Base-by-base conservation (phyloP, 2,888 invertebrate species). In the Molanna angustata region DNA sequence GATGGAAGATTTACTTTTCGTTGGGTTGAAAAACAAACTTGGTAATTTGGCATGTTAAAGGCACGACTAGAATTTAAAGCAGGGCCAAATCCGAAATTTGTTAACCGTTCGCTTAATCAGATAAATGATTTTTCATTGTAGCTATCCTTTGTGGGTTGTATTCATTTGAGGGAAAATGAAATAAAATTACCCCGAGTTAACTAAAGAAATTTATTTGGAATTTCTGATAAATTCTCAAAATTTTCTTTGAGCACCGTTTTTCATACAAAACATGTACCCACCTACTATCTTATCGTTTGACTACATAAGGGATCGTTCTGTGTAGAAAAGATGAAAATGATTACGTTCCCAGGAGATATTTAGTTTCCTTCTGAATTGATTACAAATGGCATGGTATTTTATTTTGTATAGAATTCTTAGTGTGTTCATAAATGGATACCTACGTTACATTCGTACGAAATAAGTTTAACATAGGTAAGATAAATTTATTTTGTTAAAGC, bases 1-100 rank as follows among this genome's bases (percentile, higher is more conserved):
- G 33, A 49, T 49, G 32, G 32, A 49, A 49, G 49, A 49, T 49
- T 49, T 49, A 41, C 49, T 49, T n/a, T 47, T 47, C 47, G 37
- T 22, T 39, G 37, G 39, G 47, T 47, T 47, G 47, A 47, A 47
- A 47, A 47, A 47, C 47, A 47, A 47, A 47, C 47, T 39, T 17
- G 7, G 47, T 47, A 39, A 47, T 47, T 47, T 39, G 47, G 47
- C 27, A 47, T 47, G 47, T 47, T 39, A 20, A 39, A 47, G 37
- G 13, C 47, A 13, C 37, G 47, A 21, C 39, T 47, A 37, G 47
- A 47, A 47, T 47, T 21, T 47, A n/a, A 47, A 47, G 22, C 47
- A 35, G 47, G 13, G n/a, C 39, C 37, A 17, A 40, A 39, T 39
- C 47, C 40, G 17, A 47, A 47, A 40, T 39, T 47, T 47, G 47